Percentiles rank a stretch among this genome's conserved stretches.
Conservation (phyloP, 2,888 invertebrate genomes). For the Plagiodera versicolora region DNA sequence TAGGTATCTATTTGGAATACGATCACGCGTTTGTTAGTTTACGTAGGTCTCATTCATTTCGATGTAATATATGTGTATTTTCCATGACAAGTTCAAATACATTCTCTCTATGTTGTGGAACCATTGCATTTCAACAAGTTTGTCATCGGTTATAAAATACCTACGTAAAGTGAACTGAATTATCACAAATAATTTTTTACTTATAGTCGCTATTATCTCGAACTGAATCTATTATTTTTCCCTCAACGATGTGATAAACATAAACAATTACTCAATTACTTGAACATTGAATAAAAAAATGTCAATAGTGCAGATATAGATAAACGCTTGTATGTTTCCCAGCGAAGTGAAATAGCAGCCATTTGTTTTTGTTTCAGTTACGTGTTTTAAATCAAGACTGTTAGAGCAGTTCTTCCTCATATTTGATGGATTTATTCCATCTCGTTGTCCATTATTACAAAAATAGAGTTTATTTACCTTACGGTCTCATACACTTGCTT, state of each 20-base stretch:
- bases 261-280: conserved; percentile 18
- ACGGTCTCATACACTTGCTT: conserved; percentile 31
- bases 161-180: too few relatives aligned
- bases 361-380: conserved; percentile 7
- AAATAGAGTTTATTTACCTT: conserved; percentile 24
- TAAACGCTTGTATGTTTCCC: too few relatives aligned
- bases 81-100: too few relatives aligned
- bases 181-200: too few relatives aligned
- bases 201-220: conserved; percentile 13
- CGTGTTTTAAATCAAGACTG: conserved; percentile 2
- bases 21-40: too few relatives aligned
- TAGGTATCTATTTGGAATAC: too few relatives aligned
- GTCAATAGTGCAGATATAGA: conserved; percentile 4
- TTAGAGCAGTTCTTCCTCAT: background rate
- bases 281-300: conserved; percentile 20
- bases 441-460: conserved; percentile 25
- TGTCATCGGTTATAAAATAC: too few relatives aligned
- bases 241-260: conserved; percentile 9
- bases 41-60: too few relatives aligned
- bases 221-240: conserved; percentile 17
- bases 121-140: conserved; percentile 9
- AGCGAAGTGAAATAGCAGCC: conserved; percentile 11
- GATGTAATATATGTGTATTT: too few relatives aligned
- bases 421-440: conserved; percentile 29
- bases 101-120: too few relatives aligned